Evolutionary conservation across 2,888 invertebrate species (phyloP), one percentile per base, ranked within the genome.

Genomic region (Drosophila ezoana): DNA sequence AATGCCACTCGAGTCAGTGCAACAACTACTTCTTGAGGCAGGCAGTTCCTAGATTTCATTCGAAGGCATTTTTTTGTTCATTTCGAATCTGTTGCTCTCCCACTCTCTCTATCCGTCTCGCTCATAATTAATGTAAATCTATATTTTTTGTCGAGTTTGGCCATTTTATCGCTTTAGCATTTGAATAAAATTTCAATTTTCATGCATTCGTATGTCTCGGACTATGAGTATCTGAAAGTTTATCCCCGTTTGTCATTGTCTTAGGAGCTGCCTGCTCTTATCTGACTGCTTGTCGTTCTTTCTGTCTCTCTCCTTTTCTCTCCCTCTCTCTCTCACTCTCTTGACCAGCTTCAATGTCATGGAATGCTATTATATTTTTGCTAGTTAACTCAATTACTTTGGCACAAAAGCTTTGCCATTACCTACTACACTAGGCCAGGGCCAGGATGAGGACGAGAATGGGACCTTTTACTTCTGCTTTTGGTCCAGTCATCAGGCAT

Each of bases 41-140:
- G 32, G 35, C 13, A 6, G 20, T 68, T 61, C 47, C 52, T 49
- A 35, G 49, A 64, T 38, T 63, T 59, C 57, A 53, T 61, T 67
- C 49, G 16, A 14, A 41, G 41, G 38, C 58, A 41, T 72, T 62
- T 72, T 13, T 45, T 32, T 13, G 0, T 16, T 6, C 52, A 28
- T 28, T 28, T 28, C 28, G 8, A 28, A 28, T 52, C 16, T 32
- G 3, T 14, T 40, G 16, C 8, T 14, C 41, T 43, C 44, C 2
- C n/a, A 10, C 9, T n/a, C 41, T 28, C 5, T 40, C 45, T 40
- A 20, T 35, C 9, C 37, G 40, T 48, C 54, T 67, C 49, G 38
- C 79, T 67, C 77, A 84, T 84, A 83, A 84, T 79, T 87, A 81
- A 83, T 83, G 84, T 79, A 81, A 84, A 87, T 87, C 81, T 71